These are phyloP conservation scores for Leptoclinus maculatus DNA, from an alignment of 2,797 vertebrate genomes.

Conservation along the genomic window DNA sequence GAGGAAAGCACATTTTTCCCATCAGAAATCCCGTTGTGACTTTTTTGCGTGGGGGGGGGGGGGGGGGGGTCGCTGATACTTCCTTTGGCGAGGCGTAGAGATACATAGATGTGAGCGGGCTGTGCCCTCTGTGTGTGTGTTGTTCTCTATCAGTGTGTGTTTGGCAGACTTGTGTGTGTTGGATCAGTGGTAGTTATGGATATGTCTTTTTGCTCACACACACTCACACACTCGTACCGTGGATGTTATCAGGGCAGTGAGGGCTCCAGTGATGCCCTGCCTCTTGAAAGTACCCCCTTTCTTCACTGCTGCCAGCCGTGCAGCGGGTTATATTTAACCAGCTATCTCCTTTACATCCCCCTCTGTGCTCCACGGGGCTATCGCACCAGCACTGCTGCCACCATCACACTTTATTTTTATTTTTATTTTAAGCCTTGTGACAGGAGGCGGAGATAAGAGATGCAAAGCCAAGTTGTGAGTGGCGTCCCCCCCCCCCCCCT, in stretches of 20 bases:
- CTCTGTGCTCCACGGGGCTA: slow-evolving; percentile 79
- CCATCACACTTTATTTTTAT: slow-evolving; percentile 83
- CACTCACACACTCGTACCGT: slow-evolving; percentile 63
- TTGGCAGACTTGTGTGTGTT: slow-evolving; percentile 33
- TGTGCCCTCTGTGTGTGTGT: slow-evolving; percentile 49
- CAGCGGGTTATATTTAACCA: slow-evolving; percentile 86
- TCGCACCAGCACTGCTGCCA: slow-evolving; percentile 75
- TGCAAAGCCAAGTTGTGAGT: slow-evolving; percentile 80
- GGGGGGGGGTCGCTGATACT: slow-evolving; percentile 71
- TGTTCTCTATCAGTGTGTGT: slow-evolving; percentile 27
- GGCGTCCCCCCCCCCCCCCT: slow-evolving; percentile 38
- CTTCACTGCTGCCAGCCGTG: slow-evolving; percentile 82
- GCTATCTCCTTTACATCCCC: slow-evolving; percentile 83
- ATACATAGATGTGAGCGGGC: slow-evolving; percentile 79
- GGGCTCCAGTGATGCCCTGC: slow-evolving; percentile 85
- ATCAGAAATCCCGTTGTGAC: slow-evolving; percentile 86
- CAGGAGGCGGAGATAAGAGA: slow-evolving; percentile 78
- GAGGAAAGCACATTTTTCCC: slow-evolving; percentile 88
- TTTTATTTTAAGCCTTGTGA: slow-evolving; percentile 83
- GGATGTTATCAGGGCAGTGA: slow-evolving; percentile 84
- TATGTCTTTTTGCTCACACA: slow-evolving; percentile 45
- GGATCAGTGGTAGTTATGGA: slow-evolving; percentile 57
- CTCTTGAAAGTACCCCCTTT: slow-evolving; percentile 85
- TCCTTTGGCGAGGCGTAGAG: slow-evolving; percentile 74
- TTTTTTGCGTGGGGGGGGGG: slow-evolving; percentile 75